Evolutionary conservation across 2,888 invertebrate species (phyloP), one percentile per base, ranked within the genome.

Genomic region (Pyralis farinalis): DNA sequence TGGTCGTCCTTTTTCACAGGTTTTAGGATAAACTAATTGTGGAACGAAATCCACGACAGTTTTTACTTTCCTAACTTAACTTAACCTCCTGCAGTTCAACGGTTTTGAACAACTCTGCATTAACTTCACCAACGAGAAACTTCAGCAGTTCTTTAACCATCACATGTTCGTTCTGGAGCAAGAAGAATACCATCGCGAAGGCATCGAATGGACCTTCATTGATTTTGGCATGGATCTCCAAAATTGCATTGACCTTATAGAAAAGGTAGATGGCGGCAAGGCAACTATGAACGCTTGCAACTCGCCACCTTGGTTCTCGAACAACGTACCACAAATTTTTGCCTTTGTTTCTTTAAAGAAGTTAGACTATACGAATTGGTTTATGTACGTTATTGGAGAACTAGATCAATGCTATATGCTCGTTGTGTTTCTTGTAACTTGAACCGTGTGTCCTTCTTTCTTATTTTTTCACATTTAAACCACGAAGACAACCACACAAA

Each of bases 61-160:
- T 53, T 59, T 63, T 53, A 53, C 51, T 62, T 55, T 64, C 65
- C 68, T 68, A 63, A 77, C 72, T 59, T 76, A 82, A 84, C 78
- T 78, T 75, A 79, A 69, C 63, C 79, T 84, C 88, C 90, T 87
- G 87, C 91, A 96, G 95, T 95, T 84, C 93, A 98, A 98, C 92
- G 96, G 97, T 89, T 98, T 97, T 92, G 97, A 98, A 91, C 98
- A 98, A 92, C 93, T 98, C 83, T 98, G 97, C 92, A 98, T 98
- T 93, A 98, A 98, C 93, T 98, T 98, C 92, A 98, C 97, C 87
- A 98, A 98, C 89, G 97, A 98, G 92, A 96, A 97, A 90, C 93
- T 98, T 70, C 98, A 98, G 91, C 98, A 98, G 90, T 98, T 97
- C 93, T 98, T 98, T 95, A 98, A 98, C 91, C 97, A 98, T 85